Evolutionary conservation across 2,113 vertebrate species (phyloP).

Genomic region (Callopanchax toddi): DNA sequence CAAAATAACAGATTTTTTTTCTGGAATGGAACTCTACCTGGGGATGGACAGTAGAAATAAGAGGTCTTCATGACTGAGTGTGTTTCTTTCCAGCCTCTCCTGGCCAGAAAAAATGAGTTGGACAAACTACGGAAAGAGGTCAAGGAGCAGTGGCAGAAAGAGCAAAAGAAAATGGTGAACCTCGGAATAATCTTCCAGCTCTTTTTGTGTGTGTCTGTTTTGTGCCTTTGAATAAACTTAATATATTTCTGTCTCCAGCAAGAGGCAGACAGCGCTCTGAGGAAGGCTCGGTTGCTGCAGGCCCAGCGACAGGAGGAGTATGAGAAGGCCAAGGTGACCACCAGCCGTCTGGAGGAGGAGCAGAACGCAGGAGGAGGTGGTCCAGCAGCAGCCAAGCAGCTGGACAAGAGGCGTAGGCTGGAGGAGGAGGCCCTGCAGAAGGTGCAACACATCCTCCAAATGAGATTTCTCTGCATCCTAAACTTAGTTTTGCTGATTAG

Average conservation of each 20-base stretch:
- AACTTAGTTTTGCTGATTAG: not conserved
- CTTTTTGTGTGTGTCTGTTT: no score
- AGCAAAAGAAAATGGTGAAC: constrained; percentile 94
- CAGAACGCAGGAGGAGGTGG: constrained; percentile 79
- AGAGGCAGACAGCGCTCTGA: constrained; percentile 89
- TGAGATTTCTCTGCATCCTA: not conserved
- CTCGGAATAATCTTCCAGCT: no score
- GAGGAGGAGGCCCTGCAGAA: constrained; percentile 96
- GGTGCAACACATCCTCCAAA: constrained; percentile 71
- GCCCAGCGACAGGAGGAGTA: constrained; percentile 93
- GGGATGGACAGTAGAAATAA: not conserved
- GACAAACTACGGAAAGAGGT: constrained; percentile 96
- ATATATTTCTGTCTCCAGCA: constrained; percentile 75
- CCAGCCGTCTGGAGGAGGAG: constrained; percentile 91
- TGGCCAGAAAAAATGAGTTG: constrained; percentile 92
- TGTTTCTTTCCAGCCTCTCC: constrained; percentile 84
- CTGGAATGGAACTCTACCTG: not conserved
- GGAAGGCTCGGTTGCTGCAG: constrained; percentile 89
- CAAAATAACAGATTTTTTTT: not conserved
- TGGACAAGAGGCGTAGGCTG: constrained; percentile 90
- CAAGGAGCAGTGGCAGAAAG: constrained; percentile 97
- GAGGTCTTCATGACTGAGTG: constrained; percentile 5
- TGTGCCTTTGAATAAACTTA: not conserved
- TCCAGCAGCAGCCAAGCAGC: constrained; percentile 80
- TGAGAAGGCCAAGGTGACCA: constrained; percentile 91